phyloP scores from a whole-genome alignment of 2,888 invertebrate genomes.

The Dasysyrphus albostriatus region DNA sequence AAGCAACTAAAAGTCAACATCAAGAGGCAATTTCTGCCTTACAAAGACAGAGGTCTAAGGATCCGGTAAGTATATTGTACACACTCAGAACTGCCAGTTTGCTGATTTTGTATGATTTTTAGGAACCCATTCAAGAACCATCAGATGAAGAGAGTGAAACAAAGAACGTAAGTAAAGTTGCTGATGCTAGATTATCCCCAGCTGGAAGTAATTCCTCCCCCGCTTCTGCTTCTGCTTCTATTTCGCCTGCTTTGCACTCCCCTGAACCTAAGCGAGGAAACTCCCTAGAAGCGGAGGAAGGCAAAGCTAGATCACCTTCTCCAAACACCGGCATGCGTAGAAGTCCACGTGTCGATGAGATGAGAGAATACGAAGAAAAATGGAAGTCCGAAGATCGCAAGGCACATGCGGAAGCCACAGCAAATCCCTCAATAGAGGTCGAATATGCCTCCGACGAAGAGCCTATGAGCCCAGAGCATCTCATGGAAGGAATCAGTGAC shows the following conservation, averaged over 20 bases:
- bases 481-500: conserved; percentile 82
- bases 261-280: conserved; percentile 75
- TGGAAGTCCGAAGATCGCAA: conserved; percentile 75
- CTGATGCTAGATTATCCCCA: conserved; percentile 76
- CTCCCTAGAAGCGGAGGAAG: conserved; percentile 78
- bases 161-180: conserved; percentile 74
- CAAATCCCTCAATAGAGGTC: conserved; percentile 76
- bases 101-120: conserved; percentile 8
- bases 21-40: conserved; percentile 79
- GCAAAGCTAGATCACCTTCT: conserved; percentile 59
- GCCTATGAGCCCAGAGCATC: conserved; percentile 78
- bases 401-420: conserved; percentile 46
- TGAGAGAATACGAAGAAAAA: conserved; percentile 81
- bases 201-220: conserved; percentile 69
- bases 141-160: conserved; percentile 56
- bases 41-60: conserved; percentile 79
- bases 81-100: neutral
- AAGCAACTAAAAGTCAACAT: conserved; percentile 82
- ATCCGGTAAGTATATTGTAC: conserved; percentile 77
- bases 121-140: conserved; percentile 69
- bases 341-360: conserved; percentile 82
- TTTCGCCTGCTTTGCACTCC: conserved; percentile 77
- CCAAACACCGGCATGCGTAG: conserved; percentile 78
- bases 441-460: conserved; percentile 79
- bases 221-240: conserved; percentile 77